phyloP scores from a whole-genome alignment of 2,888 invertebrate species.

The Tethea ocularis region DNA sequence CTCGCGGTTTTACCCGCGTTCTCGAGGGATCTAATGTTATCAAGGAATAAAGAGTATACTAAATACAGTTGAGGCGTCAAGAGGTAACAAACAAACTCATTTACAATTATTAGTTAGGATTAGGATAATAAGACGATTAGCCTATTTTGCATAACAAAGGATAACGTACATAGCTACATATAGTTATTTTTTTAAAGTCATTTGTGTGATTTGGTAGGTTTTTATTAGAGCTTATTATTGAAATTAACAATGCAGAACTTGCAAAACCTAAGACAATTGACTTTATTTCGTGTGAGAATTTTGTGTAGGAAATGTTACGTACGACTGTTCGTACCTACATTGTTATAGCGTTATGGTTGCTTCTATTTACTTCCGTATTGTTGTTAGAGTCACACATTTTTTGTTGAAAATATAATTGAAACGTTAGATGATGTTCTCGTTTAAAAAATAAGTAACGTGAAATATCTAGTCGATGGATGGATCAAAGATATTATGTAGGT shows the following conservation, averaged over 20 bases:
- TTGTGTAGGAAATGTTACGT: conserved; percentile 43
- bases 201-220: conserved; percentile 7
- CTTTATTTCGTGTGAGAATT: conserved; percentile 64
- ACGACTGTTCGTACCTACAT: conserved; percentile 25
- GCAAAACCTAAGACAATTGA: conserved; percentile 64
- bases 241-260: conserved; percentile 41
- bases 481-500: too few species aligned
- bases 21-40: too few species aligned
- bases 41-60: too few species aligned
- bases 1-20: too few species aligned
- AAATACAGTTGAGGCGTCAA: too few species aligned
- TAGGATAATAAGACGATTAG: too few species aligned
- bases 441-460: neutral
- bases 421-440: neutral
- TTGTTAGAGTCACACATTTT: conserved; percentile 29
- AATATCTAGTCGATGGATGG: neutral
- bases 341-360: conserved; percentile 25
- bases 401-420: conserved; percentile 15
- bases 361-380: conserved; percentile 43
- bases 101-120: too few species aligned
- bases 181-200: neutral
- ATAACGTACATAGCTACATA: neutral
- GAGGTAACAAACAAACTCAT: too few species aligned
- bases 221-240: conserved; percentile 32
- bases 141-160: neutral